Conservation (phyloP, 92 coral and sea anemone genomes). For the Phymanthus crucifer region DNA sequence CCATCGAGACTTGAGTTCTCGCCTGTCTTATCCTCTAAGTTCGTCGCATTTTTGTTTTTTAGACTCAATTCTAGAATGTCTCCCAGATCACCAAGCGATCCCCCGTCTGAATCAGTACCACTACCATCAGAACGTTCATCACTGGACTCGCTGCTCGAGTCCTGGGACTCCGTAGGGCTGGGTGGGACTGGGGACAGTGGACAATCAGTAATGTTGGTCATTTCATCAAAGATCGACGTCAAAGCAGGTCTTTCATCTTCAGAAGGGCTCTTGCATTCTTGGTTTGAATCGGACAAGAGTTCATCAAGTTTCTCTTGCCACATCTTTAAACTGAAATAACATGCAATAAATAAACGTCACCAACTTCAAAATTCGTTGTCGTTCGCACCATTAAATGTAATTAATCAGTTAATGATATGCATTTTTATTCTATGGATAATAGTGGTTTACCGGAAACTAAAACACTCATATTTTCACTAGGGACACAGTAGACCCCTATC, state of each 20-base stretch:
- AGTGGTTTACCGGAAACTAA: too few species aligned
- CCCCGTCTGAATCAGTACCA: constrained; percentile 17
- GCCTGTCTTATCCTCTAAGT: neutral
- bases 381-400: too few species aligned
- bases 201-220: neutral
- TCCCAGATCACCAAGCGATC: constrained; percentile 34
- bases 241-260: neutral
- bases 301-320: neutral
- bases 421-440: too few species aligned
- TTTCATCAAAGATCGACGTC: constrained; percentile 22
- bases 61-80: constrained; percentile 28
- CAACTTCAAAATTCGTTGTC: too few species aligned
- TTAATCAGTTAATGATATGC: too few species aligned
- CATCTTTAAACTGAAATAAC: neutral
- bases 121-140: constrained; percentile 4
- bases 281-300: neutral
- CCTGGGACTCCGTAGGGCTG: constrained; percentile 22
- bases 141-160: constrained; percentile 28
- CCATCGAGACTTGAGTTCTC: neutral
- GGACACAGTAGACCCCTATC: too few species aligned
- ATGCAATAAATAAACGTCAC: too few species aligned
- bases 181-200: constrained; percentile 57
- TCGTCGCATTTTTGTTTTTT: neutral
- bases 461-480: too few species aligned
- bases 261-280: neutral